Percentiles rank a stretch among this genome's conserved stretches.
phyloP scores from a whole-genome alignment of 2,797 vertebrate genomes.

The Anisognathus igniventris region DNA sequence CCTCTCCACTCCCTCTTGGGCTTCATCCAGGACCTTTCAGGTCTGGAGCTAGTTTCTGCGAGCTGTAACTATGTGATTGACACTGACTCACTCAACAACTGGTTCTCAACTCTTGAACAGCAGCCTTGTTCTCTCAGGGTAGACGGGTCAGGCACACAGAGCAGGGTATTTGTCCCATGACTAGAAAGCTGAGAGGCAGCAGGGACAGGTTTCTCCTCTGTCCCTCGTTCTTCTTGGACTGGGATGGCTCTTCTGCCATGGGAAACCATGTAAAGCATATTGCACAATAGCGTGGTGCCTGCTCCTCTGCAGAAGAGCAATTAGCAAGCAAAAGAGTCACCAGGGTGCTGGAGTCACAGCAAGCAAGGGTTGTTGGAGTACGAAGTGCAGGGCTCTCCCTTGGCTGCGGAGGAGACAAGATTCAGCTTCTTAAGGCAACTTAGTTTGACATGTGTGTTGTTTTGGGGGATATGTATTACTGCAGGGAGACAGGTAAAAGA shows the following conservation, averaged over 20 bases:
- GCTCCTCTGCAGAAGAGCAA: background rate
- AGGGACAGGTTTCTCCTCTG: background rate
- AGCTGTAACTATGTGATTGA: conserved; percentile 32
- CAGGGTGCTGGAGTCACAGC: background rate
- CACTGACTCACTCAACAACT: conserved; percentile 42
- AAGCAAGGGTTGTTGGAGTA: background rate
- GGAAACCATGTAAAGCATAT: background rate
- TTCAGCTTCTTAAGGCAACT: background rate
- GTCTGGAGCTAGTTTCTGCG: conserved; percentile 33
- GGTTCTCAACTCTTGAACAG: conserved; percentile 13
- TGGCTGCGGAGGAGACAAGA: background rate
- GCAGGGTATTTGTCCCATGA: background rate
- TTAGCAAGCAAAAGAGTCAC: background rate
- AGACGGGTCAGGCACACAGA: background rate
- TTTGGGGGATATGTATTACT: background rate
- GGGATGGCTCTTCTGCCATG: background rate
- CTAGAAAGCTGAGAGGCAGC: background rate
- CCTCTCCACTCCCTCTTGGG: conserved; percentile 42
- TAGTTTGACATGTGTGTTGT: background rate
- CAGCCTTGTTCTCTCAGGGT: conserved; percentile 7
- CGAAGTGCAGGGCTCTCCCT: background rate
- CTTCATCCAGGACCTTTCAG: conserved; percentile 40
- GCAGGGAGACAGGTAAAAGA: background rate
- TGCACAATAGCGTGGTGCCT: background rate
- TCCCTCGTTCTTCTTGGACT: background rate